Percentiles rank a stretch among this genome's conserved stretches.
These are phyloP conservation scores for Gastrophysa polygoni DNA, from an alignment of 2,888 invertebrate species.

Conservation along the genomic window DNA sequence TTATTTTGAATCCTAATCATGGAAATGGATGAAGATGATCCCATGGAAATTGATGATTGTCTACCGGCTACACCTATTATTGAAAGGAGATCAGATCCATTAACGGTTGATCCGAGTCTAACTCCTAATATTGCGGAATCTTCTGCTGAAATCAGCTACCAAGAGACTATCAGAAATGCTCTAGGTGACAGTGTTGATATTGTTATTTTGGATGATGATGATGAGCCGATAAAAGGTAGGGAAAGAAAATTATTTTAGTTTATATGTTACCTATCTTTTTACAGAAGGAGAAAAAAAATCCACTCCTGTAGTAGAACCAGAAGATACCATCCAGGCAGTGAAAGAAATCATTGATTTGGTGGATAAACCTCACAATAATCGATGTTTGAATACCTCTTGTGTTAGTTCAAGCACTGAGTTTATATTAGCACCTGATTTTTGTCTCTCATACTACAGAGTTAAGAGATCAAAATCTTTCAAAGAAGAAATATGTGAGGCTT, in stretches of 20 bases:
- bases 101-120: not conserved
- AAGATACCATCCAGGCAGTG: constrained; percentile 6
- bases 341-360: constrained; percentile 53
- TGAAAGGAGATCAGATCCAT: constrained; percentile 41
- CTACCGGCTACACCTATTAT: constrained; percentile 49
- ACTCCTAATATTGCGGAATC: constrained; percentile 1
- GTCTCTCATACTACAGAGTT: constrained; percentile 56
- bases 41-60: constrained; percentile 53
- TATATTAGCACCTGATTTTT: constrained; percentile 57
- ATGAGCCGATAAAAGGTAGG: constrained; percentile 36
- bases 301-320: not conserved
- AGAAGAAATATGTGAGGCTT: constrained; percentile 56
- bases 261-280: no score
- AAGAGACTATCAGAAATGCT: not conserved
- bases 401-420: constrained; percentile 52
- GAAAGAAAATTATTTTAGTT: not conserved
- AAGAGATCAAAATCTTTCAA: constrained; percentile 51
- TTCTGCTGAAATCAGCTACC: not conserved
- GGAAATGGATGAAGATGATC: constrained; percentile 42
- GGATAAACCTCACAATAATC: constrained; percentile 45
- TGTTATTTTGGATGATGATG: constrained; percentile 49
- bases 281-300: not conserved
- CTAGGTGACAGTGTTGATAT: constrained; percentile 30
- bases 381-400: constrained; percentile 66
- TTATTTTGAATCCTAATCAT: not conserved